Base-by-base conservation (phyloP, 2,888 invertebrate genomes). In the Scaptomyza tumidula region DNA sequence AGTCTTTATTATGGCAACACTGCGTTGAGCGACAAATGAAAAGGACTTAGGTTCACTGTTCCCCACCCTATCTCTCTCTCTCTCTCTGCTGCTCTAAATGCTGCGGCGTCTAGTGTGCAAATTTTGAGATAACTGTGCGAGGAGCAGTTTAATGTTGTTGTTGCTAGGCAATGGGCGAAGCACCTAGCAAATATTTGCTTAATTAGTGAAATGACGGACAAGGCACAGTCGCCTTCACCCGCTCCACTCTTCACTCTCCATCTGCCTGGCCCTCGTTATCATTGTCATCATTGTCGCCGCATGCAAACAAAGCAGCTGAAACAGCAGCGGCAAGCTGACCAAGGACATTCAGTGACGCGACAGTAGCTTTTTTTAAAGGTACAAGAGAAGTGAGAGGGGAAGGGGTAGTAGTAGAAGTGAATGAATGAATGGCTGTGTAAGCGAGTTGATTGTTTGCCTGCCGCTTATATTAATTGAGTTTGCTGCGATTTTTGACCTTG, bases 381-480 rank as follows among this genome's bases (percentile, higher is more conserved):
- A 14, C 9, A n/a, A 33, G 5, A 16, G 49, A 10, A 6, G 19
- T 19, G 19, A 1, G 9, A 14, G 7, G 39, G 3, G 16, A 4
- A 2, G 43, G 6, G 6, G 27, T n/a, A n/a, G 27, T 29, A 29
- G 24, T 19, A 3, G 13, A 24, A 13, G 1, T 7, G 33, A 27
- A 16, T 6, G 31, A 33, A 33, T 19, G 13, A 35, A 50, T 24
- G 54, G 48, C 48, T 53, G 58, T 2, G 16, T 41, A n/a, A n/a
- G 37, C 10, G 6, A n/a, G 41, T 59, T 80, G 58, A 74, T 71
- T 86, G 86, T 86, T 85, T 87, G 69, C 54, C 52, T 52, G 57
- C 39, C 70, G 87, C 83, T 84, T 80, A 77, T 88, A 88, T 88
- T 88, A 85, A 85, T 85, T 88, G 75, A 86, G 88, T 86, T 86